These are phyloP conservation scores for Chaetophractus vellerosus DNA, from an alignment of 2,797 vertebrate genomes.

Conservation along the genomic window DNA sequence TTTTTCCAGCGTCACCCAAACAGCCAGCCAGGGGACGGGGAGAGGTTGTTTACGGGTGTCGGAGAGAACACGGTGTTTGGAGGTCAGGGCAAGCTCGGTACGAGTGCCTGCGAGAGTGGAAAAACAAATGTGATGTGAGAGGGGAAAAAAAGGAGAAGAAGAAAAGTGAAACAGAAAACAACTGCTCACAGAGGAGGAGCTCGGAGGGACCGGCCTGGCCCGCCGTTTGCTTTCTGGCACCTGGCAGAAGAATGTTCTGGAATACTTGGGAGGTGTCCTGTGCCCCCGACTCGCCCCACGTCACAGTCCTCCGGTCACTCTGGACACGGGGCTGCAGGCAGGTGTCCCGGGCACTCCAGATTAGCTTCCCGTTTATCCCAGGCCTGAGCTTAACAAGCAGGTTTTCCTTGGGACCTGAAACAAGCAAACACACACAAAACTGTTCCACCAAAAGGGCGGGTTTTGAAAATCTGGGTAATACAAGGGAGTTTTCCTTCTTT, in stretches of 20 bases:
- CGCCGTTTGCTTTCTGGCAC: not conserved
- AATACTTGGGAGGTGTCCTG: not conserved
- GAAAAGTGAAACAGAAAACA: constrained; percentile 68
- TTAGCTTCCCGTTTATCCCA: constrained; percentile 55
- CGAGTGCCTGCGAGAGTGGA: constrained; percentile 22
- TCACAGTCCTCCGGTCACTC: not conserved
- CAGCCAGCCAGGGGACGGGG: not conserved
- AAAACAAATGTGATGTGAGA: constrained; percentile 69
- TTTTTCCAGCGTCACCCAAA: constrained; percentile 65
- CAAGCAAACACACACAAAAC: not conserved
- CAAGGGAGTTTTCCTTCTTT: not conserved
- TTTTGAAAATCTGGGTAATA: constrained; percentile 48
- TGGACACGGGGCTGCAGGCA: not conserved
- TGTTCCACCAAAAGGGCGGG: constrained; percentile 63
- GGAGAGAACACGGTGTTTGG: constrained; percentile 41
- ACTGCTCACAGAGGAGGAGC: not conserved
- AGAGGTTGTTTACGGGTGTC: constrained; percentile 46
- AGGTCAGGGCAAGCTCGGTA: not conserved
- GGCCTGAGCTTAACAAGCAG: constrained; percentile 46
- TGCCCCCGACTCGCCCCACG: not conserved
- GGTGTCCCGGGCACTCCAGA: constrained; percentile 59
- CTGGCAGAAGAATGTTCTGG: constrained; percentile 46
- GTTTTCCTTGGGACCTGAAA: constrained; percentile 65
- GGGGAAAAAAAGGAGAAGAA: not conserved
- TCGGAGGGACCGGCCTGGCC: not conserved